A percentile compares a stretch with the other conserved stretches of the same genome.
phyloP scores from a whole-genome alignment of 2,113 vertebrate species.

The Aegypius monachus region DNA sequence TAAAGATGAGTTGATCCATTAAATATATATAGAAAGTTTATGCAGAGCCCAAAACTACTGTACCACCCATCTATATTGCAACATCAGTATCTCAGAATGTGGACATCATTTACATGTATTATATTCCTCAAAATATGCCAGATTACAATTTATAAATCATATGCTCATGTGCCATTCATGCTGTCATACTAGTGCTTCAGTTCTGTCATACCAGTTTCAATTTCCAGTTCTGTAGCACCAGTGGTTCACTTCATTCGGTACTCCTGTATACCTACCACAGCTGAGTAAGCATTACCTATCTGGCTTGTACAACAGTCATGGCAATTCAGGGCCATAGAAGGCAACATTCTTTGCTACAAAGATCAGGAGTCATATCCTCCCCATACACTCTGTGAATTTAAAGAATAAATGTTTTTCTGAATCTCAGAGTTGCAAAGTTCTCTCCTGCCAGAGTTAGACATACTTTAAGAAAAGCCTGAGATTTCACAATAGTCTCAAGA shows the following conservation, averaged over 20 bases:
- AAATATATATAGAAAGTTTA: background rate
- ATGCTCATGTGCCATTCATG: background rate
- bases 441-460: background rate
- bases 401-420: background rate
- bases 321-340: background rate
- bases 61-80: background rate
- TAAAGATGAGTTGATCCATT: background rate
- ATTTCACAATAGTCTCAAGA: background rate
- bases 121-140: background rate
- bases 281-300: background rate
- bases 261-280: background rate
- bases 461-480: background rate
- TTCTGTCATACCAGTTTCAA: background rate
- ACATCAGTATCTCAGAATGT: background rate
- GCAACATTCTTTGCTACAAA: background rate
- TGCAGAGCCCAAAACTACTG: background rate
- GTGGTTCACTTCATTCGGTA: background rate
- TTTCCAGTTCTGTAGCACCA: background rate
- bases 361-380: background rate
- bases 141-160: background rate
- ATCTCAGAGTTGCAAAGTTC: background rate
- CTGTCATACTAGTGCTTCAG: background rate
- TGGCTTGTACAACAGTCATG: fast-evolving
- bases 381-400: background rate
- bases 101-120: background rate